A percentile compares a stretch with the other conserved stretches of the same genome.
These are phyloP conservation scores for Metalampra italica DNA, from an alignment of 2,888 invertebrate species.

Conservation along the genomic window DNA sequence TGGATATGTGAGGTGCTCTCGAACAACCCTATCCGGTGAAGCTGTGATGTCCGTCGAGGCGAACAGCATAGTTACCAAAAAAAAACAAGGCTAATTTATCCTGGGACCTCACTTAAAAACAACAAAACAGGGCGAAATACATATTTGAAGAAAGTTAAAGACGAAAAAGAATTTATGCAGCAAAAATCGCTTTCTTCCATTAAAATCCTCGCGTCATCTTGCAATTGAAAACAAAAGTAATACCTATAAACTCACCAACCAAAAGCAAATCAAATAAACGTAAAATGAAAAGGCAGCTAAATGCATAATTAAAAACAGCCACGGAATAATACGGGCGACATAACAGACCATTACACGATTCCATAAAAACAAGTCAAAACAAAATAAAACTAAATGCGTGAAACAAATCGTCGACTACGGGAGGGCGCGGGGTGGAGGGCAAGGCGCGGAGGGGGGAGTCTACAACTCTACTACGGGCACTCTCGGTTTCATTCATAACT, in stretches of 20 bases:
- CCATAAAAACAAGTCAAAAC: constrained; percentile 62
- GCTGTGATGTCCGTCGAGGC: too few species aligned
- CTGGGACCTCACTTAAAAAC: too few species aligned
- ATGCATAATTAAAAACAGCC: background rate
- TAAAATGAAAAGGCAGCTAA: background rate
- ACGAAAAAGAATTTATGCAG: too few species aligned
- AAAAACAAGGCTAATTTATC: too few species aligned
- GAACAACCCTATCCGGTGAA: too few species aligned
- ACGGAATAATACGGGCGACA: constrained; percentile 13
- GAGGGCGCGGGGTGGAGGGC: constrained; percentile 20
- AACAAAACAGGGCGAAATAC: too few species aligned
- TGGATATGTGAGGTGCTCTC: too few species aligned
- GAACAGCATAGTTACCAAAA: too few species aligned
- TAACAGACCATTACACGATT: constrained; percentile 30
- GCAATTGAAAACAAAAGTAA: background rate
- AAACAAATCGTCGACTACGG: constrained; percentile 57
- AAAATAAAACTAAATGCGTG: constrained; percentile 73
- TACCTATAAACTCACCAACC: background rate
- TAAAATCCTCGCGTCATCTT: too few species aligned
- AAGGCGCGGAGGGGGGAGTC: constrained; percentile 37
- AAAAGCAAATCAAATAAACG: background rate
- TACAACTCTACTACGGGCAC: constrained; percentile 76
- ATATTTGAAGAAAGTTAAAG: too few species aligned
- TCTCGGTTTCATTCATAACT: constrained; percentile 79
- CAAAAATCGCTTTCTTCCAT: too few species aligned